Conservation (phyloP, 2,888 invertebrate genomes). For the Chymomyza amoena region DNA sequence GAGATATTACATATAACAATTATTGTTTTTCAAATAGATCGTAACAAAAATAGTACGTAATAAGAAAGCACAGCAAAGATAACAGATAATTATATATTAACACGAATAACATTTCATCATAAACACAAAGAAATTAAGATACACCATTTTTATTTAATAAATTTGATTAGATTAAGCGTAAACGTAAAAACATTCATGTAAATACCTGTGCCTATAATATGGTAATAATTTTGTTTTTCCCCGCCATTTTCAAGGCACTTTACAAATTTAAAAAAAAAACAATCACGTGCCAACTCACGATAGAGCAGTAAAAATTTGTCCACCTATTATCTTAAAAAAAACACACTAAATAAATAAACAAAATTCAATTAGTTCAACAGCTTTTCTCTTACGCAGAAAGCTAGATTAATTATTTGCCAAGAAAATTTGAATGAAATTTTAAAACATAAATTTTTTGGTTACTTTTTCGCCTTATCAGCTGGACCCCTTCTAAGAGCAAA, state of each 20-base stretch:
- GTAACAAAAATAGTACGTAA: not conserved
- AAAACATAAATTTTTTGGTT: not conserved
- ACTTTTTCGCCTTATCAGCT: not conserved
- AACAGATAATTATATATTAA: not conserved
- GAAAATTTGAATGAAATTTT: no score
- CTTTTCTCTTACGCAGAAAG: no score
- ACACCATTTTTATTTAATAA: not conserved
- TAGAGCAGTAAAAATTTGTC: not conserved
- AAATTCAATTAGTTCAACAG: no score
- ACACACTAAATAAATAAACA: not conserved
- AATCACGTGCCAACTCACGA: no score
- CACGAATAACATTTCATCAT: not conserved
- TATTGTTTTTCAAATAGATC: no score
- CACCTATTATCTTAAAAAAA: not conserved
- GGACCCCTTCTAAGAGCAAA: not conserved
- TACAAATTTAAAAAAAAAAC: no score
- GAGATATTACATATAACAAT: no score
- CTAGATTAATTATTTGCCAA: no score
- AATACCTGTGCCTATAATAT: no score
- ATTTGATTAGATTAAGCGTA: not conserved
- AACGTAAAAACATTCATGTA: not conserved
- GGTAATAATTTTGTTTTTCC: no score
- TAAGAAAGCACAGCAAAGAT: not conserved
- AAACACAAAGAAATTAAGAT: not conserved
- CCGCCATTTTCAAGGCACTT: no score